A percentile compares a stretch with the other conserved stretches of the same genome.
Conservation (phyloP, 2,888 invertebrate species). For the Mimumesa dahlbomi region DNA sequence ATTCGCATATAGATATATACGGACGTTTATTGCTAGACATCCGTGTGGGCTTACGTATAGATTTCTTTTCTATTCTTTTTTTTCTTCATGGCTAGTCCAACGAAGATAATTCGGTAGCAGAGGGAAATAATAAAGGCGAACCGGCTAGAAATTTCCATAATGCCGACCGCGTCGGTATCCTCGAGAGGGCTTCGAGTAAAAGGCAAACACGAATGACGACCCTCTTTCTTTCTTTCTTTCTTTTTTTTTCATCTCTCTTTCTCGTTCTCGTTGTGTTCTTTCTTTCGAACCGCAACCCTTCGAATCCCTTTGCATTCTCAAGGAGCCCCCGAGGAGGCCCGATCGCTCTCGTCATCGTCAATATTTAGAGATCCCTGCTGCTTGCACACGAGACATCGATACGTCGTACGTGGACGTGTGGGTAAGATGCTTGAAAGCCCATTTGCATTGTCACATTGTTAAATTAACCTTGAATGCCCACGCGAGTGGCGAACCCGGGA, state of each 20-base stretch:
- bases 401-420: too few relatives aligned
- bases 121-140: slow-evolving; percentile 47
- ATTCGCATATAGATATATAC: slow-evolving; percentile 8
- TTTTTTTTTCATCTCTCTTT: too few relatives aligned
- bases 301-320: slow-evolving; percentile 6
- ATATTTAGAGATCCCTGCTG: slow-evolving; percentile 48
- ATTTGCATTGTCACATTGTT: too few relatives aligned
- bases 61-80: too few relatives aligned
- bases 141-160: slow-evolving; percentile 58
- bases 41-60: slow-evolving; percentile 18
- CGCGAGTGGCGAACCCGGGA: too few relatives aligned
- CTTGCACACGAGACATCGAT: slow-evolving; percentile 34
- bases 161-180: slow-evolving; percentile 22
- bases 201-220: slow-evolving; percentile 44
- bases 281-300: slow-evolving; percentile 5
- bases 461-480: too few relatives aligned
- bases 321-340: slow-evolving; percentile 10
- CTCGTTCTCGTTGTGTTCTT: slow-evolving; percentile 24
- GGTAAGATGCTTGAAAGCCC: too few relatives aligned
- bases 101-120: slow-evolving; percentile 53
- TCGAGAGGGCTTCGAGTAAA: slow-evolving; percentile 36
- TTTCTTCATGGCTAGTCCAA: not conserved
- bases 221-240: slow-evolving; percentile 11
- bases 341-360: slow-evolving; percentile 47
- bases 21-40: slow-evolving; percentile 3